Conservation (phyloP, 2,797 vertebrate species). For the Sparidentex hasta region DNA sequence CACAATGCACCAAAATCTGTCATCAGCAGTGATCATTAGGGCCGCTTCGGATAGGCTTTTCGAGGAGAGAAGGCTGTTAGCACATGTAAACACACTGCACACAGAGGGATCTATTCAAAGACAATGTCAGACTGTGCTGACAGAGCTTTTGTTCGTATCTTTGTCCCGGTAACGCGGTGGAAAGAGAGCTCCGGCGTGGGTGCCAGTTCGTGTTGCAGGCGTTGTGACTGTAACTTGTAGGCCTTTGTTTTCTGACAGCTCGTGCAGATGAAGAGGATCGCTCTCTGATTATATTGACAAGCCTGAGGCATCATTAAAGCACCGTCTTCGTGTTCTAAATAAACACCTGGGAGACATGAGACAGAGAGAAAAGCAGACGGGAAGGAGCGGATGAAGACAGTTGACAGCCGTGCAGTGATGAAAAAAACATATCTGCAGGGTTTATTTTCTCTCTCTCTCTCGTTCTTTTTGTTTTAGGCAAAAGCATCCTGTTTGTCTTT, state of each 20-base stretch:
- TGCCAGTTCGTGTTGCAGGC: slow-evolving; percentile 52
- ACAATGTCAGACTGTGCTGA: slow-evolving; percentile 62
- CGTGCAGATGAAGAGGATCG: slow-evolving; percentile 59
- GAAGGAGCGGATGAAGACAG: slow-evolving; percentile 24
- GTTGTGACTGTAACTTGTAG: slow-evolving; percentile 57
- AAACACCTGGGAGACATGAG: slow-evolving; percentile 73
- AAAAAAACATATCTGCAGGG: slow-evolving; percentile 22
- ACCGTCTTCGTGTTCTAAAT: slow-evolving; percentile 67
- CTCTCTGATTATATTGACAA: slow-evolving; percentile 76
- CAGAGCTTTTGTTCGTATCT: slow-evolving; percentile 67
- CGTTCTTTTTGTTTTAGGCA: not conserved
- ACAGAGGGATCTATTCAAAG: slow-evolving; percentile 60
- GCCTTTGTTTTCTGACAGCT: slow-evolving; percentile 76
- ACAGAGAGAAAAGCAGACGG: slow-evolving; percentile 27
- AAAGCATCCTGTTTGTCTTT: not conserved
- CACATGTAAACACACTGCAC: slow-evolving; percentile 64
- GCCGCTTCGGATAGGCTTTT: slow-evolving; percentile 36
- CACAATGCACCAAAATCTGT: slow-evolving; percentile 60
- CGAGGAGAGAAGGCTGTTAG: slow-evolving; percentile 46
- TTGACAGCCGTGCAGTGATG: slow-evolving; percentile 45
- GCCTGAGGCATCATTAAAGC: slow-evolving; percentile 75
- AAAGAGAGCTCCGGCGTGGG: slow-evolving; percentile 45
- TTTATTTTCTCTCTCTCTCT: not conserved
- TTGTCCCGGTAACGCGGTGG: slow-evolving; percentile 45
- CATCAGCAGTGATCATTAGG: slow-evolving; percentile 62